A percentile compares a stretch with the other conserved stretches of the same genome.
Evolutionary conservation across 2,888 invertebrate species (phyloP).

Genomic region (Drosophila mettleri): DNA sequence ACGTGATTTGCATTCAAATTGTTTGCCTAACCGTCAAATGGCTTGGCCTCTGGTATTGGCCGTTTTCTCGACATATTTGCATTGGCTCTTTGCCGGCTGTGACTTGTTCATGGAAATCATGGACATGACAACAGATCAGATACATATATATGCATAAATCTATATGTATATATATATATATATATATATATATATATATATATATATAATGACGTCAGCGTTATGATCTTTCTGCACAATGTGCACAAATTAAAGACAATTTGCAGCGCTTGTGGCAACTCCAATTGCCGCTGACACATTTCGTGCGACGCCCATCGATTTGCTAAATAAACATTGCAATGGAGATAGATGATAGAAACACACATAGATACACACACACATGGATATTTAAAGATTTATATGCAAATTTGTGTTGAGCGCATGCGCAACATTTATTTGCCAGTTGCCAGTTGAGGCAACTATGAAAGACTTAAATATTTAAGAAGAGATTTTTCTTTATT

Average conservation of each 20-base stretch:
- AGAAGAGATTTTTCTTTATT: background rate
- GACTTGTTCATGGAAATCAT: slow-evolving; percentile 22
- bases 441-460: slow-evolving; percentile 10
- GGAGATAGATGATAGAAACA: slow-evolving; percentile 28
- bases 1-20: slow-evolving; percentile 72
- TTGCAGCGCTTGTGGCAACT: slow-evolving; percentile 51
- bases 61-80: slow-evolving; percentile 57
- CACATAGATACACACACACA: slow-evolving; percentile 7
- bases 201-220: slow-evolving; percentile 60
- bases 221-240: slow-evolving; percentile 43
- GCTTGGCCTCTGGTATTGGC: slow-evolving; percentile 28
- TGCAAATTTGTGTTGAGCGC: slow-evolving; percentile 51
- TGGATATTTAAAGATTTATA: slow-evolving; percentile 7
- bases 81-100: slow-evolving; percentile 63
- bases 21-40: slow-evolving; percentile 49
- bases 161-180: background rate
- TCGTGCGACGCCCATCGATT: slow-evolving; percentile 64
- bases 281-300: slow-evolving; percentile 73
- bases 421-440: slow-evolving; percentile 42
- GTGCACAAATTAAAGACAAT: slow-evolving; percentile 73
- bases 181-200: too few relatives aligned
- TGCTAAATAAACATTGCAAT: slow-evolving; percentile 43
- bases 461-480: slow-evolving; percentile 19
- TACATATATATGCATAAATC: background rate
- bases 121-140: slow-evolving; percentile 26